phyloP scores from a whole-genome alignment of 2,113 vertebrate species.

The Paracanthobrama guichenoti region DNA sequence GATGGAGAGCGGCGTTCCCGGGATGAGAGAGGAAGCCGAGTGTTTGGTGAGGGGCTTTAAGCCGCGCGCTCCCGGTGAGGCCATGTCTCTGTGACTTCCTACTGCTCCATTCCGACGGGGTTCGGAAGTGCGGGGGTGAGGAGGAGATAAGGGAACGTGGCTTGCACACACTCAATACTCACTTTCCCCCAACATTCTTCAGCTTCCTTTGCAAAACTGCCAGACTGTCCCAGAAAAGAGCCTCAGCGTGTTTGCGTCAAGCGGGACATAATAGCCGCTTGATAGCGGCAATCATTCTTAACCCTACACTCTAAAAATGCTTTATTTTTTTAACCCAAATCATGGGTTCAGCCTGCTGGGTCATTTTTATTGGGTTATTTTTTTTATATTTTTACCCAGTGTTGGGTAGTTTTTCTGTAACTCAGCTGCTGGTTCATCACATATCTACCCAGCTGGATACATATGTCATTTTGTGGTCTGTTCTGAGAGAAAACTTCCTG shows the following conservation, averaged over 20 bases:
- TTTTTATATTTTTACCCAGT: too few relatives aligned
- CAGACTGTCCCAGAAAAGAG: background rate
- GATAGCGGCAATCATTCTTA: constrained; percentile 38
- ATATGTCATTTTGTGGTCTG: too few relatives aligned
- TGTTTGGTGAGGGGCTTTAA: constrained; percentile 67
- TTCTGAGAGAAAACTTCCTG: too few relatives aligned
- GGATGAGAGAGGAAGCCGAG: constrained; percentile 74
- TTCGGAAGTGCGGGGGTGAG: constrained; percentile 7
- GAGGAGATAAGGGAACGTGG: constrained; percentile 35
- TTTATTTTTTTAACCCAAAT: too few relatives aligned
- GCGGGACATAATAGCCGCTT: constrained; percentile 54
- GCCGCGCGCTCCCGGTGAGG: constrained; percentile 63
- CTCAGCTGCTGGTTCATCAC: too few relatives aligned
- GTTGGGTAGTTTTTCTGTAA: too few relatives aligned
- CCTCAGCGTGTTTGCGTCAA: background rate
- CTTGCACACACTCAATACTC: constrained; percentile 24
- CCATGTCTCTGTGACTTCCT: constrained; percentile 75
- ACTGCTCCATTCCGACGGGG: constrained; percentile 43
- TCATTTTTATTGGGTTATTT: too few relatives aligned
- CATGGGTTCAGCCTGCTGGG: too few relatives aligned
- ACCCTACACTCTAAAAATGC: background rate
- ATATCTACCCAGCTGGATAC: too few relatives aligned
- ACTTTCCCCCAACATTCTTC: background rate
- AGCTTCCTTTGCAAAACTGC: constrained; percentile 1
- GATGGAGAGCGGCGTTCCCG: constrained; percentile 63